Evolutionary conservation across 2,888 invertebrate genomes (phyloP), one percentile per base, ranked within the genome.

Genomic region (Sarcophaga carnaria): DNA sequence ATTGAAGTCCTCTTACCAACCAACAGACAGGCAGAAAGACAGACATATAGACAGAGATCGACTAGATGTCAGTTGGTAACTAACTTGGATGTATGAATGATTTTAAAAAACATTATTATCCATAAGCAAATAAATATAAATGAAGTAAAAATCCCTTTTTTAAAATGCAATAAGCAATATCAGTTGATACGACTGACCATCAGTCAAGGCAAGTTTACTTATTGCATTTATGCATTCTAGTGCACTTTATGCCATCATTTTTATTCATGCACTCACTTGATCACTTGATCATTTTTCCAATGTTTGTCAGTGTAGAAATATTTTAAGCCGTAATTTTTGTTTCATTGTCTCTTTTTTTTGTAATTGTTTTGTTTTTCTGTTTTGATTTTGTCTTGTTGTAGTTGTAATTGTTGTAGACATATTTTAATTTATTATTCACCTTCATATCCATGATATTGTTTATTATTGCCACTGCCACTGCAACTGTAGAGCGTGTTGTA

Each of bases 401-500:
- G 20, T 71, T 82, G 67, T 47, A 54, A 45, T 72, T 74, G 47
- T 64, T 71, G 71, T 54, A 47, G 6, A 12, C 71, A 22, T 60
- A 47, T 63, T 69, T 17, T 67, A 64, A 80, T 81, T 84, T 74
- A 66, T 78, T 82, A 84, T 81, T 87, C 87, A 87, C 87, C 87
- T 87, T 87, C 78, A 84, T 75, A 81, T 86, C 76, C 72, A 83
- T 83, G 72, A 80, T 77, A 70, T 78, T 70, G 62, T 25, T 54
- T 60, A 17, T 70, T 45, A 69, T 63, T 47, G 27, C 27, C 78
- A 59, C 47, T 69, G 64, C 17, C 45, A 70, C 10, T 54, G 54
- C 54, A 14, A 54, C 17, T 54, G 54, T 54, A 54, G 54, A 54
- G 12, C 17, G 12, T 54, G 17, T 54, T 54, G 17, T 54, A 54